phyloP scores from a whole-genome alignment of 2,888 invertebrate species.

The Heliconius erato region DNA sequence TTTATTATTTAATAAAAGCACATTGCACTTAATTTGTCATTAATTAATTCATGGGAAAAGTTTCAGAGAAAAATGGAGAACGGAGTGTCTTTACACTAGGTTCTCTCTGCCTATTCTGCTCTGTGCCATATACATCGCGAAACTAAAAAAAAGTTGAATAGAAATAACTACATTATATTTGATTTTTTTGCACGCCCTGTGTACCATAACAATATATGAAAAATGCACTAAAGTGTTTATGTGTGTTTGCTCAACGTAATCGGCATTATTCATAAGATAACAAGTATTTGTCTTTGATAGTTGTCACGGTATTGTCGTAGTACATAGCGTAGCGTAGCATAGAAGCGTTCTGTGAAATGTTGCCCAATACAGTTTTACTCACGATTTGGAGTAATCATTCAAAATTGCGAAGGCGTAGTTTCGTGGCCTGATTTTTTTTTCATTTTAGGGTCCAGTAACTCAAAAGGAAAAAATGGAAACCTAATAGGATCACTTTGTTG shows the following conservation, averaged over 20 bases:
- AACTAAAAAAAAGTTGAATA: no score
- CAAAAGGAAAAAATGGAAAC: no score
- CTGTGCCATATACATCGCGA: no score
- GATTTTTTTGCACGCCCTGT: slow-evolving; percentile 65
- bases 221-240: slow-evolving; percentile 78
- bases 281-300: slow-evolving; percentile 82
- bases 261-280: slow-evolving; percentile 86
- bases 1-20: not conserved
- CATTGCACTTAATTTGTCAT: not conserved
- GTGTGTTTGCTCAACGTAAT: slow-evolving; percentile 82
- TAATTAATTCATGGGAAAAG: not conserved
- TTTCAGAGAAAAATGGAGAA: no score
- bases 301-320: slow-evolving; percentile 78
- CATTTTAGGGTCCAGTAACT: not conserved
- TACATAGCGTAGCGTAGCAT: slow-evolving; percentile 65
- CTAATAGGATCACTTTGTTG: no score
- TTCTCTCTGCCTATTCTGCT: no score
- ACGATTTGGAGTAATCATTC: slow-evolving; percentile 33
- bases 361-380: slow-evolving; percentile 72
- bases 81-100: no score
- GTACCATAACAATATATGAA: slow-evolving; percentile 75
- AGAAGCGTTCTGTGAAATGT: slow-evolving; percentile 81
- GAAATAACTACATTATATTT: not conserved
- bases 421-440: not conserved
- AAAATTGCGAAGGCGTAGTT: slow-evolving; percentile 7